Conservation (phyloP, 2,888 invertebrate species). For the Acleris laterana region DNA sequence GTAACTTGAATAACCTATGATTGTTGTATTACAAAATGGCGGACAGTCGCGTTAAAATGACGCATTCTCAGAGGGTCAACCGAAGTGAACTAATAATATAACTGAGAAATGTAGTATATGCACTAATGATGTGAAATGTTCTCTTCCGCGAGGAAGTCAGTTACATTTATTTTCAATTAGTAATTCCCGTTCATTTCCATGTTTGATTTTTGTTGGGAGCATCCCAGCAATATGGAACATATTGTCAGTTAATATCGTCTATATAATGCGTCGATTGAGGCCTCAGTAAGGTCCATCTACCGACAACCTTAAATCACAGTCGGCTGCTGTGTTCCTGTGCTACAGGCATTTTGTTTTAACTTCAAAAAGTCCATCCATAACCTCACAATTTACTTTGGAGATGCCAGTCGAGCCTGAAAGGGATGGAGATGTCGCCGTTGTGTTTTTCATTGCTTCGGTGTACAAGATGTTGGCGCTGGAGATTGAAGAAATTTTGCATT, state of each 20-base stretch:
- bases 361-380: conserved; percentile 16
- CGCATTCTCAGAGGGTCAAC: conserved; percentile 50
- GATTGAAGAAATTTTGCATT: conserved; percentile 37
- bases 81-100: conserved; percentile 13
- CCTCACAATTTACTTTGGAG: conserved; percentile 22
- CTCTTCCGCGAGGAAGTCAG: conserved; percentile 19
- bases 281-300: conserved; percentile 4
- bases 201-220: conserved; percentile 24
- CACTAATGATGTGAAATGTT: conserved; percentile 26
- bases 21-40: conserved; percentile 77
- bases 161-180: conserved; percentile 25
- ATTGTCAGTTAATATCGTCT: conserved; percentile 24
- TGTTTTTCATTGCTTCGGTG: conserved; percentile 19
- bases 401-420: conserved; percentile 14
- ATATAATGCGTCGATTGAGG: conserved; percentile 22
- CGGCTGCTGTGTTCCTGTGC: conserved; percentile 10
- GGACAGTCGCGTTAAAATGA: conserved; percentile 70
- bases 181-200: conserved; percentile 19
- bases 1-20: conserved; percentile 83
- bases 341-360: conserved; percentile 21
- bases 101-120: conserved; percentile 27
- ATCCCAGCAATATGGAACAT: conserved; percentile 23
- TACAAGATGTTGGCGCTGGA: conserved; percentile 39
- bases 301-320: conserved; percentile 12
- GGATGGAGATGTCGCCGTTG: conserved; percentile 12